Base-by-base conservation (phyloP, 2,888 invertebrate genomes). In the Polylopha cassiicola region DNA sequence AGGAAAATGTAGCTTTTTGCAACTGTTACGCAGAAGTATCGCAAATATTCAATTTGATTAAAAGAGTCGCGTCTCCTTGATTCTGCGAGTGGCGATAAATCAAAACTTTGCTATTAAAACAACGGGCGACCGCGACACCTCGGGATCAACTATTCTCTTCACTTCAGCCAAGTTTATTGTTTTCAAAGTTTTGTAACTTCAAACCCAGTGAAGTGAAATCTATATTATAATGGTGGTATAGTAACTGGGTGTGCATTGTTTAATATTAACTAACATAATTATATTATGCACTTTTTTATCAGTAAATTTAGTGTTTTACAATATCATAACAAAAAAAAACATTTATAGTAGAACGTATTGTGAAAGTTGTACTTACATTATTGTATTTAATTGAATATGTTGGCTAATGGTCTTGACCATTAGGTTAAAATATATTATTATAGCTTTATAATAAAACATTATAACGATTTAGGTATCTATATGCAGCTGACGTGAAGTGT, bases 91-190 rank as follows among this genome's bases (percentile, higher is more conserved):
- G 55, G 58, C 55, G 64, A 73, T 81, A 78, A 78, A 77, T 79
- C 75, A 77, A 72, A 81, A 80, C 77, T 78, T 74, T 55, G 53
- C 74, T 64, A 74, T 78, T 73, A 74, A 69, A 68, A 63, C 72
- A 68, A 69, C 62, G 61, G 51, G 61, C 53, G 63, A 47, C 66
- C 55, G 59, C 65, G 73, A 73, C 73, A 76, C 72, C 68, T 74
- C 61, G 61, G 63, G 70, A 72, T 73, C 73, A 72, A 74, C 70
- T 73, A 71, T 64, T 58, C 58, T 65, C 60, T 72, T 65, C 41
- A 41, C 68, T 65, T 69, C 58, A 58, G 43, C 47, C 52, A 65
- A 75, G 60, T 76, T 75, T 72, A 72, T 66, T 74, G 72, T 73
- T 67, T 68, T 66, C 51, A 59, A 77, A 77, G 67, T 75, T 78